Conservation (phyloP, 1,140 invertebrate species). For the Protaetia brevitarsis region DNA sequence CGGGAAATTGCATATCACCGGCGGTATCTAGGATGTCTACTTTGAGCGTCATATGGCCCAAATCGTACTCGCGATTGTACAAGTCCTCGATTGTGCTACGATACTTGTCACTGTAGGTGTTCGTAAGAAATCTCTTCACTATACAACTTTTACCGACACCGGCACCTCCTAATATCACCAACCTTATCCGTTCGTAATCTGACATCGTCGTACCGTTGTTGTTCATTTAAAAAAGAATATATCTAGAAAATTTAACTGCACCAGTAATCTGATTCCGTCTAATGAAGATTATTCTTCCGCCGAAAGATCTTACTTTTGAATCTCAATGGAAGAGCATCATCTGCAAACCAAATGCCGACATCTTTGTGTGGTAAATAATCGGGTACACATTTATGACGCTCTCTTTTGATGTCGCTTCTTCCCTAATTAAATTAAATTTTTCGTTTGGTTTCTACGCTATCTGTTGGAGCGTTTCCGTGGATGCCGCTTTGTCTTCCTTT, state of each 20-base stretch:
- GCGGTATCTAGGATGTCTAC: slow-evolving; percentile 89
- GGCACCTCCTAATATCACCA: slow-evolving; percentile 80
- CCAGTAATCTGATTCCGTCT: background rate
- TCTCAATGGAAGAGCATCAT: too few relatives aligned
- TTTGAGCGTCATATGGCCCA: slow-evolving; percentile 70
- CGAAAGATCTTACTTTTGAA: slow-evolving; percentile 3
- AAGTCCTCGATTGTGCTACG: slow-evolving; percentile 87
- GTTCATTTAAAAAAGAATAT: slow-evolving; percentile 33
- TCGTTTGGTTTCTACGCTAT: too few relatives aligned
- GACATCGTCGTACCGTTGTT: slow-evolving; percentile 46
- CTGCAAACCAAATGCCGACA: background rate
- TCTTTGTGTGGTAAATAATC: background rate
- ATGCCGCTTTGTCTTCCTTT: too few relatives aligned
- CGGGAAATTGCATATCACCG: slow-evolving; percentile 82
- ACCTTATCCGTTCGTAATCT: slow-evolving; percentile 76
- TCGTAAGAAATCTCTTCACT: slow-evolving; percentile 81
- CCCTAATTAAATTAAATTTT: too few relatives aligned
- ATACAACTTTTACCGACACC: slow-evolving; percentile 82
- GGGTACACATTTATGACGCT: background rate
- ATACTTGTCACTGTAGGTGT: slow-evolving; percentile 80
- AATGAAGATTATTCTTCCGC: too few relatives aligned
- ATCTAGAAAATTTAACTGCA: background rate
- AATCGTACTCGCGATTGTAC: slow-evolving; percentile 80
- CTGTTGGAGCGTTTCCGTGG: too few relatives aligned
- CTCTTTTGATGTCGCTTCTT: background rate